Evolutionary conservation across 2,797 vertebrate species (phyloP), one percentile per base, ranked within the genome.

Genomic region (Melanotaenia nigrans): DNA sequence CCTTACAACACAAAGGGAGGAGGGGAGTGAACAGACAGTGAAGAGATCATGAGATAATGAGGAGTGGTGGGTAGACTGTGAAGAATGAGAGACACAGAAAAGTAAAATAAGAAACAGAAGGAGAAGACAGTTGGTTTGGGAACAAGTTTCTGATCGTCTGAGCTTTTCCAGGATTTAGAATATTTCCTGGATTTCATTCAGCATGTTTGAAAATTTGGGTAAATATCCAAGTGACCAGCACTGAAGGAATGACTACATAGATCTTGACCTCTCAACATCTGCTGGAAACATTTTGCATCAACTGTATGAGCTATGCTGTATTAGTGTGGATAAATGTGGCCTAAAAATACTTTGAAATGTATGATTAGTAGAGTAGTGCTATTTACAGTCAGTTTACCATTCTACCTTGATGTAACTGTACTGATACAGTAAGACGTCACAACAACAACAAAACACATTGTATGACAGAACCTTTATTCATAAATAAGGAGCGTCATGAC

Each of bases 1-100:
- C 65, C 59, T 84, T 67, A 76, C 60, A 79, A 86, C 68, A 78
- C 58, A 57, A 75, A 78, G 79, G 61, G 80, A 68, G 40, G 55
- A 77, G 38, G 36, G 22, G 61, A 54, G 28, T 6, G 0, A 40
- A 22, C 36, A 65, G 32, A 32, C 54, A 42, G 45, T 24, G 56
- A 61, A 75, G 65, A 73, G 66, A 63, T 36, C 68, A 25, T 61
- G 55, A 79, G 53, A 81, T 76, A 78, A 73, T 55, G 61, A 80
- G 25, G 61, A 57, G 68, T 69, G 49, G 64, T 69, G 47, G 65
- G 49, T 53, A 65, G 60, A 60, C 4, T 2, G 36, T 20, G 40
- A 64, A 71, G 65, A 73, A 68, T 11, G 30, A 54, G 63, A 28
- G 51, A 65, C 42, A 73, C 42, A 78, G 47, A 57, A 38, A 64